A percentile compares a stretch with the other conserved stretches of the same genome.
These are phyloP conservation scores for Allacma fusca DNA, from an alignment of 2,888 invertebrate species.

Conservation along the genomic window DNA sequence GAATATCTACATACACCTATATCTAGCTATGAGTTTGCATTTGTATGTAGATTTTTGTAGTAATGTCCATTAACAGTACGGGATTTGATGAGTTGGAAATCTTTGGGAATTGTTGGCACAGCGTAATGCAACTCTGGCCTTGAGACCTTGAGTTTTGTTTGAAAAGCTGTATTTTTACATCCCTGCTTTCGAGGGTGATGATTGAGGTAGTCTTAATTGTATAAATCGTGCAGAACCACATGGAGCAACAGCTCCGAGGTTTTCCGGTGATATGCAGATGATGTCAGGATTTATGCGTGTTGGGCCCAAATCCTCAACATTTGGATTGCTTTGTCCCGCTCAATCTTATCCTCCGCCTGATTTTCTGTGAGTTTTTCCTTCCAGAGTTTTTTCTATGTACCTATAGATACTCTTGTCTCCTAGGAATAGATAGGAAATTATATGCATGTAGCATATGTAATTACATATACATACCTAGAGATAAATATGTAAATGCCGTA, in stretches of 20 bases:
- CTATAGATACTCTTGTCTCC: too few relatives aligned
- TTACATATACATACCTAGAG: too few relatives aligned
- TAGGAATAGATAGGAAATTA: too few relatives aligned
- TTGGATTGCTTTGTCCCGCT: conserved; percentile 57
- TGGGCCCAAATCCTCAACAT: conserved; percentile 51
- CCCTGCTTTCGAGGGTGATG: not conserved
- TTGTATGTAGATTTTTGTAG: too few relatives aligned
- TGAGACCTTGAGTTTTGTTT: conserved; percentile 16
- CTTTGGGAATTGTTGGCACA: not conserved
- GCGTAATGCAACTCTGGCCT: conserved; percentile 3
- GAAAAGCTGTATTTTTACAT: not conserved
- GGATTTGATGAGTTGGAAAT: conserved; percentile 1
- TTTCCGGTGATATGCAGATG: conserved; percentile 62
- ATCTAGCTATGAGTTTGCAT: too few relatives aligned
- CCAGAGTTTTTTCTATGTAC: not conserved
- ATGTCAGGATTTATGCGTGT: conserved; percentile 43
- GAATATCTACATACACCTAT: too few relatives aligned
- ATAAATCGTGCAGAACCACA: conserved; percentile 64
- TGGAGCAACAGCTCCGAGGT: conserved; percentile 65
- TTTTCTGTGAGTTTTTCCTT: conserved; percentile 33
- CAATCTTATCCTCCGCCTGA: conserved; percentile 55
- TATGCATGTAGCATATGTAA: too few relatives aligned
- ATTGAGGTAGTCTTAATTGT: conserved; percentile 41
- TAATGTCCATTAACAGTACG: too few relatives aligned
- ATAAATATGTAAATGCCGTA: too few relatives aligned